phyloP scores from a whole-genome alignment of 2,113 vertebrate species.

The Dermatemys mawii region DNA sequence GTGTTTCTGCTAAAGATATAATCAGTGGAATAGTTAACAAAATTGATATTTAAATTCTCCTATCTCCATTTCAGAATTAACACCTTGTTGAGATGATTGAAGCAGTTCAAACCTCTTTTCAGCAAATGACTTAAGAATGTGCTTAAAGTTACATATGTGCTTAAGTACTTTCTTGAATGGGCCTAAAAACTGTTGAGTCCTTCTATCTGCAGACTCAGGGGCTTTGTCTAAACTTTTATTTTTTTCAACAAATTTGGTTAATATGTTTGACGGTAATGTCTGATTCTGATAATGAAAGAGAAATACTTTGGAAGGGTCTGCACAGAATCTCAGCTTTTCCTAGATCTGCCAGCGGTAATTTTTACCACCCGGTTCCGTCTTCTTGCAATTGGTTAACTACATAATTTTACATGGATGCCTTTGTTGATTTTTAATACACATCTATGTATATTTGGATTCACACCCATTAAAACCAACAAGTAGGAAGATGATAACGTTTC shows the following conservation, averaged over 20 bases:
- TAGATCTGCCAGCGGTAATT: background rate
- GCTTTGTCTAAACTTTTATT: background rate
- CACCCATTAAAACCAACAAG: background rate
- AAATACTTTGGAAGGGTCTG: background rate
- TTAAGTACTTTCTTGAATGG: background rate
- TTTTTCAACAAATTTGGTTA: background rate
- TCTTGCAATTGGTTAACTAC: background rate
- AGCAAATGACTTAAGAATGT: background rate
- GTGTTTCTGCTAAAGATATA: too few relatives aligned
- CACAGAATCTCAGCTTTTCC: background rate
- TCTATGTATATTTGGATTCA: background rate
- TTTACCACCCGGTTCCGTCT: background rate
- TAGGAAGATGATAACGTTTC: background rate
- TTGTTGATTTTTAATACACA: background rate
- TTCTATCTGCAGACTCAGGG: background rate
- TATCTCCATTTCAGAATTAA: too few relatives aligned
- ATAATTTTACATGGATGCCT: background rate
- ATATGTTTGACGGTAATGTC: background rate
- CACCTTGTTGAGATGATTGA: too few relatives aligned
- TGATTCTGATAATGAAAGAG: background rate
- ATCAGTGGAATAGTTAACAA: too few relatives aligned
- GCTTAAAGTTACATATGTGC: background rate
- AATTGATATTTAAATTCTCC: too few relatives aligned
- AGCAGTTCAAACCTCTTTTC: background rate
- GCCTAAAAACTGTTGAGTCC: rapidly evolving